phyloP scores from a whole-genome alignment of 2,797 vertebrate species.

The Alauda arvensis region DNA sequence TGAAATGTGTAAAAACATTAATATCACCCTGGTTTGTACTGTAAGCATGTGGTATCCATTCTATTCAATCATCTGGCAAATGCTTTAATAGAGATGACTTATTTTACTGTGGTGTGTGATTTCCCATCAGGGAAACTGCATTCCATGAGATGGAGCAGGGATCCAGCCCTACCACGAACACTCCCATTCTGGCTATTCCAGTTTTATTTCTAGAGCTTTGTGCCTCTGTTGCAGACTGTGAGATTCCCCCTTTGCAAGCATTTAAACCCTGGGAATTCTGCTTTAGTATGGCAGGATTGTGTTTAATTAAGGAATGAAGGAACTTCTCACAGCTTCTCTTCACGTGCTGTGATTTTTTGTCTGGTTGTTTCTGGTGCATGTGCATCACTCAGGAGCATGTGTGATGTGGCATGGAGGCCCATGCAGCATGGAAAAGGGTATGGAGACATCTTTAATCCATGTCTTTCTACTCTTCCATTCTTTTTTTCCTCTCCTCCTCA shows the following conservation, averaged over 20 bases:
- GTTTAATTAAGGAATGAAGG: not conserved
- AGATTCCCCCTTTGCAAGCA: not conserved
- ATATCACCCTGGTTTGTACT: not conserved
- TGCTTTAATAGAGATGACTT: not conserved
- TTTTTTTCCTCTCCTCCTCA: not conserved
- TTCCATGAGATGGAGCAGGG: not conserved
- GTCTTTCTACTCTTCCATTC: not conserved
- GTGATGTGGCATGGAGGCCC: not conserved
- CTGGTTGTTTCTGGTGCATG: not conserved
- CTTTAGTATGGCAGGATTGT: not conserved
- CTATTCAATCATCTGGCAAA: not conserved
- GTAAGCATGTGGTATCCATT: not conserved
- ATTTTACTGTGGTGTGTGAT: not conserved
- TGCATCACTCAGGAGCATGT: rapidly evolving
- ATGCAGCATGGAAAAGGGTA: not conserved
- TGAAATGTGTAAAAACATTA: not conserved
- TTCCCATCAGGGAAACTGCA: no score
- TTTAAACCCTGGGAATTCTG: not conserved
- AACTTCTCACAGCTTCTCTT: not conserved
- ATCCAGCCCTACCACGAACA: rapidly evolving
- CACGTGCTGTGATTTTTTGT: not conserved
- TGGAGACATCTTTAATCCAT: not conserved
- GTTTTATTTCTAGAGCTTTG: not conserved
- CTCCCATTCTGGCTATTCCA: not conserved
- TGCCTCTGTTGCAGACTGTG: not conserved